Evolutionary conservation across 2,797 vertebrate genomes (phyloP), one percentile per base, ranked within the genome.

Genomic region (Hyperoplus immaculatus): DNA sequence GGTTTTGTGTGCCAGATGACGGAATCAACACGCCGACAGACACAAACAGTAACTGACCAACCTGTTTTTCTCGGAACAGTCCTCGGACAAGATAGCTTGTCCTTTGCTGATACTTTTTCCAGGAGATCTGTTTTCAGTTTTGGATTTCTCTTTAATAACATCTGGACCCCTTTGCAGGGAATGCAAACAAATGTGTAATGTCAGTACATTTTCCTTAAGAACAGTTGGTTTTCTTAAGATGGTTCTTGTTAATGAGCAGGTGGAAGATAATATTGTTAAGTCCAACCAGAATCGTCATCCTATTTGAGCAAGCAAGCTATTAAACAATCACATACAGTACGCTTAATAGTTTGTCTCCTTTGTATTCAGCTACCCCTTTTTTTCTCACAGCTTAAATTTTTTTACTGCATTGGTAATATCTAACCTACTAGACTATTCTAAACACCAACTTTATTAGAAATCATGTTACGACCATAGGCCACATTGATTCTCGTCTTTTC

Each of bases 171-270:
- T 8, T 12, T 1, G 5, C 0, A 62, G 59, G 16, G 29, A 84
- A 62, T 0, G 12, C 59, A 63, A 64, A 63, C 49, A 15, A 68
- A 68, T 55, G n/a, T n/a, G n/a, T n/a, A n/a, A 72, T 78, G 49
- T 41, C 55, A 14, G 56, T 59, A 13, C 18, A 46, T 73, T 83
- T 69, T 54, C 49, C 69, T 68, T 79, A 51, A 78, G 70, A 81
- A 82, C 57, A 68, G 36, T 47, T 46, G 56, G 55, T 65, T 62
- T 62, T 73, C 77, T 87, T 56, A 81, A 62, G 76, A 75, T 57
- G 29, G 13, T 58, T 75, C 41, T 64, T 54, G 69, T 56, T 85
- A 80, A 83, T 49, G 76, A 85, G 87, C 59, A 42, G 65, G 62
- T 76, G 69, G 72, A 68, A 45, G 29, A 77, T 50, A 36, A 42